Base-by-base conservation (phyloP, 2,888 invertebrate genomes). In the Pyralis farinalis region DNA sequence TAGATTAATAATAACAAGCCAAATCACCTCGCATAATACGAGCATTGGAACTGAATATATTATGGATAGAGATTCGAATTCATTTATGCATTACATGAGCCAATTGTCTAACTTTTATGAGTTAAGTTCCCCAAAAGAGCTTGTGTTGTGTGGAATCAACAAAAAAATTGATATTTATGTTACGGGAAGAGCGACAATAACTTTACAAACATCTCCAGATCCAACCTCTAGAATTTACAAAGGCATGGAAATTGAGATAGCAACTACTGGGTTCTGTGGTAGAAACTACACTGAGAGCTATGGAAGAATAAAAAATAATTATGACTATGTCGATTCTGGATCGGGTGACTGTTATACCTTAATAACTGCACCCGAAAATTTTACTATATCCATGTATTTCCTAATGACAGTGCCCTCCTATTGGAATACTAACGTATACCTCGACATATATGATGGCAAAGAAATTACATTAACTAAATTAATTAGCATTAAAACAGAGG, bases 371-470 rank as follows among this genome's bases (percentile, higher is more conserved):
- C 92, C 93, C 1, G 86, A 65, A 55, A 94, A 92, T 69, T 83
- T 82, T 56, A 94, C 94, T 0, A 91, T 97, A 47, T 92, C 95
- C 0, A 56, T 95, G 0, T 97, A 94, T 58, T 81, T 89, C 43
- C 45, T 79, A 7, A 49, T 36, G 16, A 37, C 66, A 10, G n/a
- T 12, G 1, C 60, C 70, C 1, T 55, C 57, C 43, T 70, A 72
- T 29, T 71, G 68, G 42, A 67, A 79, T 12, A 52, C 65, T 0
- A 39, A 64, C 0, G 63, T 65, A 29, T 86, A 69, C 27, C 53
- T 93, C 3, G 74, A 91, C 34, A 59, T 89, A 41, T 72, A 63
- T 33, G 85, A 89, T 32, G 89, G 89, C 6, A 63, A 76, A 36
- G 69, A 52, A 16, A 62, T 61, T 1, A 69, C 46, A 25, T 51